Evolutionary conservation across 2,888 invertebrate genomes (phyloP).

Genomic region (Diogma glabrata): DNA sequence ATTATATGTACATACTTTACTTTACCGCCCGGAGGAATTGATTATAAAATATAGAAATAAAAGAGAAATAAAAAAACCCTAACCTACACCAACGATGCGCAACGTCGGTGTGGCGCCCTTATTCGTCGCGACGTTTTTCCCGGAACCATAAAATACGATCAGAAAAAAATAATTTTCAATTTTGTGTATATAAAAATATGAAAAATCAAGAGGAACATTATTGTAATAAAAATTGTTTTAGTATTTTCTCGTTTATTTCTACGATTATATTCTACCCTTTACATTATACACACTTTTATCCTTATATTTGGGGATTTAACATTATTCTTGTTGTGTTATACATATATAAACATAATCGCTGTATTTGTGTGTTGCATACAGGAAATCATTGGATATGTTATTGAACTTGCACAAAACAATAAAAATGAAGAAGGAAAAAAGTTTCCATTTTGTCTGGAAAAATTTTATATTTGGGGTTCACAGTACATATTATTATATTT

Average conservation of each 20-base stretch:
- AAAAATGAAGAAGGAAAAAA: background rate
- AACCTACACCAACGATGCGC: slow-evolving; percentile 26
- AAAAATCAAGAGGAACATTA: slow-evolving; percentile 1
- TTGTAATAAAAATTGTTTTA: background rate
- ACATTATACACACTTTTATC: no score
- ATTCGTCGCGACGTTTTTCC: slow-evolving; percentile 17
- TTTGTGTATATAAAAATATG: no score
- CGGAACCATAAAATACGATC: slow-evolving; percentile 4
- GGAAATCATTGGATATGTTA: slow-evolving; percentile 7
- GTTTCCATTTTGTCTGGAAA: slow-evolving; percentile 9
- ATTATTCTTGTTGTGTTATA: no score
- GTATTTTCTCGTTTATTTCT: background rate
- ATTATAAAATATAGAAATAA: background rate
- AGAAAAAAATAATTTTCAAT: background rate
- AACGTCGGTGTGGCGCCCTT: slow-evolving; percentile 23
- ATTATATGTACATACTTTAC: no score
- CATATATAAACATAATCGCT: background rate
- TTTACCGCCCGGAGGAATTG: slow-evolving; percentile 9
- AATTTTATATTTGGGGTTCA: background rate
- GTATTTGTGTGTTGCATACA: background rate
- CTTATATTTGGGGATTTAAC: no score
- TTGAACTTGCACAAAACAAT: slow-evolving; percentile 6
- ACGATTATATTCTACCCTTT: no score
- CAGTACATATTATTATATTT: background rate
- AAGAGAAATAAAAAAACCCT: slow-evolving; percentile 14